These are phyloP conservation scores for Wasmannia auropunctata DNA, from an alignment of 1,140 invertebrate genomes.

Conservation along the genomic window DNA sequence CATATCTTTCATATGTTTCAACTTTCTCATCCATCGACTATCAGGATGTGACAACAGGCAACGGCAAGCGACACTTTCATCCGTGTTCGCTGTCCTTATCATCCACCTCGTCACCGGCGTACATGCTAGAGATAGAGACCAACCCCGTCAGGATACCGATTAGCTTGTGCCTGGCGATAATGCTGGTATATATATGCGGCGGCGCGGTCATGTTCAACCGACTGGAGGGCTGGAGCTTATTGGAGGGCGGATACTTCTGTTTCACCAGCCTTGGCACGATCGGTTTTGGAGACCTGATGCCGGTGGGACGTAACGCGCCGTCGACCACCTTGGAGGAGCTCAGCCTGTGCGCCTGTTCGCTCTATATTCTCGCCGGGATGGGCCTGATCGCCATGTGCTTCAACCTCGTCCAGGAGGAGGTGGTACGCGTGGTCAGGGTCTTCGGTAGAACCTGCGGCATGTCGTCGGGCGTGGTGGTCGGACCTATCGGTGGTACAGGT, in stretches of 20 bases:
- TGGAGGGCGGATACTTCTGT: constrained; percentile 97
- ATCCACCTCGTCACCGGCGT: constrained; percentile 75
- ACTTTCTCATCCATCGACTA: not conserved
- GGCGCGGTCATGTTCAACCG: constrained; percentile 96
- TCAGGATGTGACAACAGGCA: constrained; percentile 74
- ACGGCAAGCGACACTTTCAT: constrained; percentile 78
- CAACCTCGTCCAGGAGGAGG: constrained; percentile 97
- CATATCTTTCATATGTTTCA: not conserved
- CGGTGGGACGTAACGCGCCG: constrained; percentile 89
- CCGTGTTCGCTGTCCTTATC: constrained; percentile 79
- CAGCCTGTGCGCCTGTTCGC: constrained; percentile 91
- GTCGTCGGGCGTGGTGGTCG: constrained; percentile 80
- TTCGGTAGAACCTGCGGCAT: constrained; percentile 85
- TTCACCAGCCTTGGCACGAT: constrained; percentile 96
- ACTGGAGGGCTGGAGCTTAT: constrained; percentile 94
- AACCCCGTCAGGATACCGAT: constrained; percentile 91
- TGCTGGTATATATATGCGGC: constrained; percentile 95
- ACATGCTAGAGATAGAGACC: constrained; percentile 76
- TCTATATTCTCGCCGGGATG: constrained; percentile 97
- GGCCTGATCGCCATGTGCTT: constrained; percentile 98
- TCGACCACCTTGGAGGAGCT: constrained; percentile 91
- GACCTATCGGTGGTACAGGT: constrained; percentile 82
- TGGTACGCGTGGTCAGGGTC: constrained; percentile 89
- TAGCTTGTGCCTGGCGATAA: constrained; percentile 94
- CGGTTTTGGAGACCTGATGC: constrained; percentile 94